Evolutionary conservation across 1,140 invertebrate species (phyloP).

Genomic region (Coelopa frigida): DNA sequence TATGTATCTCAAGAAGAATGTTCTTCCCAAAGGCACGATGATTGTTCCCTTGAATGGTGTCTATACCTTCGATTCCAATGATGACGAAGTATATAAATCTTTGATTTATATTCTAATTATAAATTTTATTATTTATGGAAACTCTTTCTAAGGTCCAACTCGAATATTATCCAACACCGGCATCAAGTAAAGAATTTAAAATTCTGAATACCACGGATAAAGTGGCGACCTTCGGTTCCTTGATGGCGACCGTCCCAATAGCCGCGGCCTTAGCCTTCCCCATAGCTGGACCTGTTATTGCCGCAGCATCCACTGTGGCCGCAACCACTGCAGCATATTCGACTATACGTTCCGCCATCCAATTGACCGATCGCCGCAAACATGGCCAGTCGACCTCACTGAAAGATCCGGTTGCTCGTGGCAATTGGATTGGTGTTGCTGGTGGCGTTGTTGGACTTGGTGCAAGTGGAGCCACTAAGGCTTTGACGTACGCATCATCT

Average conservation of each 20-base stretch:
- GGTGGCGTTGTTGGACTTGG: constrained; percentile 22
- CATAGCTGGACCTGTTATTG: constrained; percentile 22
- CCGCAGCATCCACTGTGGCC: constrained; percentile 19
- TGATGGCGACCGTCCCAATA: constrained; percentile 17
- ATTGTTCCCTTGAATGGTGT: constrained; percentile 28
- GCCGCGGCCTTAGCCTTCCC: constrained; percentile 19
- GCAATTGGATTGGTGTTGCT: constrained; percentile 23
- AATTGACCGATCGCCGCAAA: constrained; percentile 21
- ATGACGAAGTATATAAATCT: constrained; percentile 8
- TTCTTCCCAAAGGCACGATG: constrained; percentile 29
- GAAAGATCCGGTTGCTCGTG: constrained; percentile 20
- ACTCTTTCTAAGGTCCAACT: neutral
- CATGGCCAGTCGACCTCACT: constrained; percentile 32
- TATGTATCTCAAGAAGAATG: constrained; percentile 25
- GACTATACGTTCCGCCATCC: constrained; percentile 18
- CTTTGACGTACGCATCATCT: constrained; percentile 17
- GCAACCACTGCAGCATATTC: constrained; percentile 21
- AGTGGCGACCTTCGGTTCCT: constrained; percentile 18
- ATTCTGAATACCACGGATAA: constrained; percentile 20
- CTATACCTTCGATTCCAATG: constrained; percentile 22
- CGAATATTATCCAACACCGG: constrained; percentile 20
- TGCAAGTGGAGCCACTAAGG: constrained; percentile 26
- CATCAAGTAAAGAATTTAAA: neutral
- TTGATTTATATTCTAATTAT: neutral
- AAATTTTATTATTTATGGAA: neutral